Base-by-base conservation (phyloP, 2,888 invertebrate genomes). In the Drosophila emarginata region DNA sequence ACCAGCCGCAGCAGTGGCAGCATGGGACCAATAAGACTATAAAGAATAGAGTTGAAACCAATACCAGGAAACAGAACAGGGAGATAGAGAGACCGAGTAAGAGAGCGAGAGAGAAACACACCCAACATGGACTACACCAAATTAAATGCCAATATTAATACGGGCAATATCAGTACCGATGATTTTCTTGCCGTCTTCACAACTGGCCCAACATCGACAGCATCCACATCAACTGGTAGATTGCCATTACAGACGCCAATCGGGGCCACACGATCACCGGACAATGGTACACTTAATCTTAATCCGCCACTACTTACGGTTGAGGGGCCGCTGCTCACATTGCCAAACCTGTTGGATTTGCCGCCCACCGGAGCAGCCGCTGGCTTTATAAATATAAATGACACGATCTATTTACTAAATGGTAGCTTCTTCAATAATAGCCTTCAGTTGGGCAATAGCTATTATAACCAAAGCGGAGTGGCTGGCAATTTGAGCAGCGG, bases 121-220 rank as follows among this genome's bases (percentile, higher is more conserved):
- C 65, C 9, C 68, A 79, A 72, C 26, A 91, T 91, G 91, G 90
- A 90, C 82, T 91, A 89, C 75, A 83, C 79, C 77, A 88, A 89
- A 74, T 79, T 89, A 69, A 88, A 89, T 59, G 81, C 80, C 61
- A 89, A 79, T 72, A 79, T 91, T 21, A 91, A 91, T 64, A 91
- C 91, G 52, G 91, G 91, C 72, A 92, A 91, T 77, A 91, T 91
- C 40, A 92, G 91, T 79, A 91, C 91, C 66, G 91, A 92, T 81
- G 92, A 92, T 36, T 92, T 92, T 67, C 76, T 92, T 54, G 91
- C 92, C 32, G 89, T 92, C 51, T 91, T 92, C 74, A 86, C 89
- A 18, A 45, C 40, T 7, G 40, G 40, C 7, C 9, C 40, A 15
- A 45, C 40, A 15, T 18, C 40, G 1, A 18, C 45, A 21, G 5